Evolutionary conservation across 1,140 invertebrate genomes (phyloP).

Genomic region (Drosophila sucinea): DNA sequence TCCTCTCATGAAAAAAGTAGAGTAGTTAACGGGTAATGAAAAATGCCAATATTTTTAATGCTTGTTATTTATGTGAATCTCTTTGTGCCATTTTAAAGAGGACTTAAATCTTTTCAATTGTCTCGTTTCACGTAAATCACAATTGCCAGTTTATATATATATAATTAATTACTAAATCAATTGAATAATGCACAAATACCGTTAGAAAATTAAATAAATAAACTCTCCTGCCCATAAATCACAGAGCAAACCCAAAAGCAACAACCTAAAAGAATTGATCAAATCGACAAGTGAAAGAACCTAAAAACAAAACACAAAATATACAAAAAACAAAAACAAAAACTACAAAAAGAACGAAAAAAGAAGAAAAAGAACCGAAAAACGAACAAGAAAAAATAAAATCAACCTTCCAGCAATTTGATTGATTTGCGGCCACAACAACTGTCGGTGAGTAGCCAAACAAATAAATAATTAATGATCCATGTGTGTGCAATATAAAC

Average conservation of each 20-base stretch:
- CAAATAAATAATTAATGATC: conserved; percentile 74
- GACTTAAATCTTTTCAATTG: neutral
- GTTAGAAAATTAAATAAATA: conserved; percentile 1
- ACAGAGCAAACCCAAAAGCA: neutral
- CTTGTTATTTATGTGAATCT: conserved; percentile 47
- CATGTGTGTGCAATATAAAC: conserved; percentile 47
- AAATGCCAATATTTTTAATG: conserved; percentile 24
- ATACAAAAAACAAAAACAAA: conserved; percentile 28
- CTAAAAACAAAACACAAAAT: conserved; percentile 17
- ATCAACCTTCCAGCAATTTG: conserved; percentile 43
- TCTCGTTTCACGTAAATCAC: conserved; percentile 28
- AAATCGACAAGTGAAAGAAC: conserved; percentile 19
- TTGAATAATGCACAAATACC: conserved; percentile 17
- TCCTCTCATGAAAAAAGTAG: no score
- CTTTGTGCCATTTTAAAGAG: conserved; percentile 1
- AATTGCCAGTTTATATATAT: conserved; percentile 13
- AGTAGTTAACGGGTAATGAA: neutral
- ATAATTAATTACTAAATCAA: conserved; percentile 36
- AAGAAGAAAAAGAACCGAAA: conserved; percentile 28
- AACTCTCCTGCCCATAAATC: conserved; percentile 27
- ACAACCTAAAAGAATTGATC: conserved; percentile 10
- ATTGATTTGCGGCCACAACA: conserved; percentile 66
- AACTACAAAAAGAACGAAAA: conserved; percentile 19
- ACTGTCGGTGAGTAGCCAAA: conserved; percentile 67
- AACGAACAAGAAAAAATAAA: conserved; percentile 27